These are phyloP conservation scores for Sussaba pulchella DNA, from an alignment of 2,888 invertebrate genomes.

Conservation along the genomic window DNA sequence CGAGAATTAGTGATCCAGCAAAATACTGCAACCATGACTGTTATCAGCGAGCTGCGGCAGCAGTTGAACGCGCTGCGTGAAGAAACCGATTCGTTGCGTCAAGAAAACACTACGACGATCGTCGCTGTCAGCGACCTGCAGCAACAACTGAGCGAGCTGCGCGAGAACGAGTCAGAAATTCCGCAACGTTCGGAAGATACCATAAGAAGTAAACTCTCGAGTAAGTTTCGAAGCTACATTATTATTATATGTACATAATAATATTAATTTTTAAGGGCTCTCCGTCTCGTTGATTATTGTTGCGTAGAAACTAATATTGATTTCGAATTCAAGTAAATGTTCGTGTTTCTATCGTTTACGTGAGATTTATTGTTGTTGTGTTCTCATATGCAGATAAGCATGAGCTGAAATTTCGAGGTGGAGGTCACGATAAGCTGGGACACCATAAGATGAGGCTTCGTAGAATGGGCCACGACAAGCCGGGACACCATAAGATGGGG, in stretches of 20 bases:
- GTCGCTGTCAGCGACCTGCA: conserved; percentile 1
- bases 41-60: not conserved
- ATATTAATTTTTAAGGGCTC: no score
- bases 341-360: no score
- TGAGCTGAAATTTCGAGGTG: not conserved
- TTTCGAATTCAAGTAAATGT: no score
- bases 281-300: no score
- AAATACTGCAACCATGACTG: not conserved
- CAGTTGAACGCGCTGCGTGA: conserved; percentile 17
- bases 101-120: not conserved
- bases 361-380: no score
- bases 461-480: no score
- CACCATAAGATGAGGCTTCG: no score
- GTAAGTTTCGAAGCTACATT: not conserved
- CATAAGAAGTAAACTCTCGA: not conserved
- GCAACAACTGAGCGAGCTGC: conserved; percentile 11
- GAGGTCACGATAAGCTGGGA: not conserved
- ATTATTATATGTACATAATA: no score
- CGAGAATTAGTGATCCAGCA: not conserved
- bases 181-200: not conserved
- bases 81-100: conserved; percentile 12
- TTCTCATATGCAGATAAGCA: not conserved
- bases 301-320: no score
- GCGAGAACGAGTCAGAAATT: not conserved
- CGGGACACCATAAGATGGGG: no score